These are phyloP conservation scores for Meloidogyne chitwoodi DNA, from an alignment of 1,140 invertebrate species.

Conservation along the genomic window DNA sequence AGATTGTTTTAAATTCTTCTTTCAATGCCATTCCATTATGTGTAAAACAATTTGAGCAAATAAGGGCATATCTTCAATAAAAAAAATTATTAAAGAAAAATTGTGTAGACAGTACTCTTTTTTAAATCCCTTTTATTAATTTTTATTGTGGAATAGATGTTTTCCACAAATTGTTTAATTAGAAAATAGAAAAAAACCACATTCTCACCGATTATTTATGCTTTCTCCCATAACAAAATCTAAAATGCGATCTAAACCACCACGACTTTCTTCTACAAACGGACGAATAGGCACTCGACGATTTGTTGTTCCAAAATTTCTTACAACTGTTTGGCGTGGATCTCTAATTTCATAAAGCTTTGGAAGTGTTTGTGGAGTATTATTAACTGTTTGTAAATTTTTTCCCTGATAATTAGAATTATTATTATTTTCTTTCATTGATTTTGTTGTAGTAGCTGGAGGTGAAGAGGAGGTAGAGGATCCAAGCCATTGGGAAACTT, in stretches of 20 bases:
- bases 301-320: not conserved
- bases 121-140: not conserved
- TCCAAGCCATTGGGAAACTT: not conserved
- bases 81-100: not conserved
- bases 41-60: constrained; percentile 80
- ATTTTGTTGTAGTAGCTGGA: not conserved
- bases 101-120: not conserved
- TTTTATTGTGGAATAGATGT: not conserved
- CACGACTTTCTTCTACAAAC: constrained; percentile 40
- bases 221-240: constrained; percentile 93
- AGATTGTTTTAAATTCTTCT: constrained; percentile 86
- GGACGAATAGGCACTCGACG: constrained; percentile 40
- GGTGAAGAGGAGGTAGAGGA: not conserved
- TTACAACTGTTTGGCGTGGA: not conserved
- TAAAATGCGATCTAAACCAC: constrained; percentile 73
- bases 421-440: constrained; percentile 2
- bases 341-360: constrained; percentile 27
- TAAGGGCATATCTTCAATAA: constrained; percentile 69
- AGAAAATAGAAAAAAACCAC: not conserved
- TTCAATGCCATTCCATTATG: constrained; percentile 95
- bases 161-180: constrained; percentile 7
- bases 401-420: constrained; percentile 7
- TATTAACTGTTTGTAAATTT: constrained; percentile 3
- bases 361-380: constrained; percentile 10
- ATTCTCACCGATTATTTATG: constrained; percentile 74